Evolutionary conservation across 1,140 invertebrate species (phyloP), one percentile per base, ranked within the genome.

Genomic region (Drosophila setifemur): DNA sequence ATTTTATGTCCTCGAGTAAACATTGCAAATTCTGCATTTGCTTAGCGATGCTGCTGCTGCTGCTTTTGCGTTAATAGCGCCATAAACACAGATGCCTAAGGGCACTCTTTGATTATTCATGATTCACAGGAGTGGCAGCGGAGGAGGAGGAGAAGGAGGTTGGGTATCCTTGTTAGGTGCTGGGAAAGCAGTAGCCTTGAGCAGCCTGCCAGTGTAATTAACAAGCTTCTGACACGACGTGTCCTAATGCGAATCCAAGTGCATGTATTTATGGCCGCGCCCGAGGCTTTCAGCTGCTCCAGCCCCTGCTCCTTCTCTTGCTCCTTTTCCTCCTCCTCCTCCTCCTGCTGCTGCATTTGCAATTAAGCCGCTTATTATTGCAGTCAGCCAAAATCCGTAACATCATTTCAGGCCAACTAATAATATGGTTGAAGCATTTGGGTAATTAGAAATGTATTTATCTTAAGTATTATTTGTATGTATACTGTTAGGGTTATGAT

Each of bases 311-410:
- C 7, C 25, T 18, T 19, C 39, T 23, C 18, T 23, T n/a, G 18
- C 18, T 16, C 12, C 44, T 11, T n/a, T n/a, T 2, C 7, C 3
- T 7, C 5, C 16, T n/a, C 11, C 3, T 25, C 44, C 16, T 25
- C 39, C 12, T 8, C 21, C 29, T 29, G 54, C 43, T 57, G 55
- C 50, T 85, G 75, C 79, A 79, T 74, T 79, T 50, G 64, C 37
- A 83, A 85, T 83, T 79, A 85, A 78, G 81, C 70, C 29, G 74
- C 64, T 85, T 83, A 85, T 79, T 52, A 64, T 23, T 35, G 33
- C 40, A 63, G 40, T 12, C 29, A 28, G 9, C 44, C 39, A 28
- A 3, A 45, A 54, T 50, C n/a, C 16, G n/a, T 49, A 5, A 40
- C 14, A 29, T 29, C 25, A 31, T 23, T 23, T 23, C 21, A 2